Evolutionary conservation across 2,113 vertebrate genomes (phyloP).

Genomic region (Rhineura floridana): DNA sequence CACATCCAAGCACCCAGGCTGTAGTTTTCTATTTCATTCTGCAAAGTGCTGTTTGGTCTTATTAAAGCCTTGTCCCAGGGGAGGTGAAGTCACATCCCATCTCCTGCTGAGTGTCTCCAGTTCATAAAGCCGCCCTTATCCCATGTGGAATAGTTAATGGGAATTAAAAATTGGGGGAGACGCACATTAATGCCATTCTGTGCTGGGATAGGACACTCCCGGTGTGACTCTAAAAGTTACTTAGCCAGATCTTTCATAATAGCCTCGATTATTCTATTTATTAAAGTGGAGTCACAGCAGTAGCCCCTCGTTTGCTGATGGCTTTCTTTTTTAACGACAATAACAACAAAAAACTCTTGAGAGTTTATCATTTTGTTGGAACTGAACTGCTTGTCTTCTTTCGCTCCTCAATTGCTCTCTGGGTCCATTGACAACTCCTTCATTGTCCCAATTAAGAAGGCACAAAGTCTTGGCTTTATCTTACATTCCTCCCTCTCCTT

Average conservation of each 20-base stretch:
- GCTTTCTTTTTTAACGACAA: no score
- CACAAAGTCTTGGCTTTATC: no score
- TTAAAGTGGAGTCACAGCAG: neutral
- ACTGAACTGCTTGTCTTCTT: neutral
- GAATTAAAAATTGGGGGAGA: neutral
- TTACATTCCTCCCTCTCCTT: neutral
- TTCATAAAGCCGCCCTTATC: neutral
- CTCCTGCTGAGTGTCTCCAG: neutral
- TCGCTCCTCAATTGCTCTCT: neutral
- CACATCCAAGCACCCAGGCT: accelerated
- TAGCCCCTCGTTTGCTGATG: neutral
- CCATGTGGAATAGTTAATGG: neutral
- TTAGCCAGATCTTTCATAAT: neutral
- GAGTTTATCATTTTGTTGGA: neutral
- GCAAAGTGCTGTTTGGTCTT: neutral
- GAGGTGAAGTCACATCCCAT: neutral
- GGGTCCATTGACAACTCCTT: neutral
- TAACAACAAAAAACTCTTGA: neutral
- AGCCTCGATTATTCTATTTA: neutral
- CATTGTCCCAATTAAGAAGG: neutral
- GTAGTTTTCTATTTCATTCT: accelerated
- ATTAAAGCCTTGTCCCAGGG: neutral
- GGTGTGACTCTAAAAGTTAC: neutral
- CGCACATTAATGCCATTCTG: accelerated
- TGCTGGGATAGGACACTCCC: neutral